Conservation (phyloP, 1,140 invertebrate genomes). For the Brachionus paranguensis region DNA sequence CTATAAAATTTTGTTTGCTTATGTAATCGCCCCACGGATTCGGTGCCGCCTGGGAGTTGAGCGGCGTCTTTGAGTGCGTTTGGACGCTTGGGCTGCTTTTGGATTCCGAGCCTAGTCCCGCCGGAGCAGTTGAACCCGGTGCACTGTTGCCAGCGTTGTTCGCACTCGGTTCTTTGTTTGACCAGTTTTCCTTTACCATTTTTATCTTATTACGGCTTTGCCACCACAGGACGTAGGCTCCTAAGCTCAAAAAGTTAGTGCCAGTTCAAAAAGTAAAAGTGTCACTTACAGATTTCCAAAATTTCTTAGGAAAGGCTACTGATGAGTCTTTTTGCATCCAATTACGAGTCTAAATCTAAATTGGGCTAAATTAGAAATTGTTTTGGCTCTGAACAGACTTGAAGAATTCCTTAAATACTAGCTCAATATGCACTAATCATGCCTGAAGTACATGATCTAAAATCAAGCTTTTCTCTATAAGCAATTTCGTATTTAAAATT, state of each 20-base stretch:
- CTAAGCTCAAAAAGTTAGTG: background rate
- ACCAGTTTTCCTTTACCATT: conserved; percentile 40
- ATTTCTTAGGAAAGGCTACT: conserved; percentile 25
- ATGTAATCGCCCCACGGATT: conserved; percentile 36
- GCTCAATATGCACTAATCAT: background rate
- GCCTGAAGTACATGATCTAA: conserved; percentile 3
- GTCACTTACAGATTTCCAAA: conserved; percentile 38
- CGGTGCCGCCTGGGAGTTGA: background rate
- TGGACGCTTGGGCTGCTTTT: background rate
- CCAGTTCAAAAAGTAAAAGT: background rate
- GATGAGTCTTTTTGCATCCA: conserved; percentile 7
- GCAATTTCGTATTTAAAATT: background rate
- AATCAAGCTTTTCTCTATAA: background rate
- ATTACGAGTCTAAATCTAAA: background rate
- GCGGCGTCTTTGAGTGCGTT: background rate
- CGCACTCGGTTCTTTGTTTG: background rate
- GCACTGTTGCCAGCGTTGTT: background rate
- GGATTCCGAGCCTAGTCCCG: background rate
- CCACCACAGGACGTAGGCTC: conserved; percentile 38
- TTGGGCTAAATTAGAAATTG: background rate
- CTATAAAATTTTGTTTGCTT: conserved; percentile 31
- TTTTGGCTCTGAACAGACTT: background rate
- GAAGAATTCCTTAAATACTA: background rate
- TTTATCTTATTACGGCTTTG: conserved; percentile 40
- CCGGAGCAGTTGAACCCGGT: background rate